phyloP scores from a whole-genome alignment of 2,113 vertebrate genomes.

The Stercorarius parasiticus region DNA sequence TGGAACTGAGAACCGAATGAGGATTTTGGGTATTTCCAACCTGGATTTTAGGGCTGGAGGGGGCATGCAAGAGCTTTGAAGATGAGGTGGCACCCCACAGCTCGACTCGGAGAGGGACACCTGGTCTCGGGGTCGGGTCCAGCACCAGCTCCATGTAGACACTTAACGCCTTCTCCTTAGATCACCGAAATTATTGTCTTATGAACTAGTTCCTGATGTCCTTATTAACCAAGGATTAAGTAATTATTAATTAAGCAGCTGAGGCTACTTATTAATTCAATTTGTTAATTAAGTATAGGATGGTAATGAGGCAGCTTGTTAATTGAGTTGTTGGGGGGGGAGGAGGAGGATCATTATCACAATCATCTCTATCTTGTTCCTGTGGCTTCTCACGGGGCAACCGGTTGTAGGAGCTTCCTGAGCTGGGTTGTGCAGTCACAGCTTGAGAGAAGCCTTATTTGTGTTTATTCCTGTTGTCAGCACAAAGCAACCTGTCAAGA shows the following conservation, averaged over 20 bases:
- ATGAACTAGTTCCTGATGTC: constrained; percentile 11
- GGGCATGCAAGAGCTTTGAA: not conserved
- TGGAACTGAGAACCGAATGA: rapidly evolving
- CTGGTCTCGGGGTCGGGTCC: too few relatives aligned
- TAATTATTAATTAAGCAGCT: constrained; percentile 41
- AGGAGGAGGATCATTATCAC: not conserved
- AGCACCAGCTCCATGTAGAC: not conserved
- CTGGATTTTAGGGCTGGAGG: not conserved
- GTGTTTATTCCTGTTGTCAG: not conserved
- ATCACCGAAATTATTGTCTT: not conserved
- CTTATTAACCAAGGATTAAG: constrained; percentile 45
- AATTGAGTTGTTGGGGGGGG: not conserved
- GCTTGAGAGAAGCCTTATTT: not conserved
- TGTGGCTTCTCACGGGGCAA: not conserved
- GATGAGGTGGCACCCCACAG: not conserved
- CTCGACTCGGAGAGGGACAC: not conserved
- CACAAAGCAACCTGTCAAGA: not conserved
- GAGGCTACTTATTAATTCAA: not conserved
- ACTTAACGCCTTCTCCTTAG: not conserved
- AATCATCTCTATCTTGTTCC: not conserved
- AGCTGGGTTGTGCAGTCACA: not conserved
- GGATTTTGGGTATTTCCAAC: not conserved
- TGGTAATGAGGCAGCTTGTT: not conserved
- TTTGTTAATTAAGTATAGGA: constrained; percentile 41
- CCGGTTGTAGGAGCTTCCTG: not conserved